These are phyloP conservation scores for Erebia aethiops DNA, from an alignment of 2,888 invertebrate genomes.

Conservation along the genomic window DNA sequence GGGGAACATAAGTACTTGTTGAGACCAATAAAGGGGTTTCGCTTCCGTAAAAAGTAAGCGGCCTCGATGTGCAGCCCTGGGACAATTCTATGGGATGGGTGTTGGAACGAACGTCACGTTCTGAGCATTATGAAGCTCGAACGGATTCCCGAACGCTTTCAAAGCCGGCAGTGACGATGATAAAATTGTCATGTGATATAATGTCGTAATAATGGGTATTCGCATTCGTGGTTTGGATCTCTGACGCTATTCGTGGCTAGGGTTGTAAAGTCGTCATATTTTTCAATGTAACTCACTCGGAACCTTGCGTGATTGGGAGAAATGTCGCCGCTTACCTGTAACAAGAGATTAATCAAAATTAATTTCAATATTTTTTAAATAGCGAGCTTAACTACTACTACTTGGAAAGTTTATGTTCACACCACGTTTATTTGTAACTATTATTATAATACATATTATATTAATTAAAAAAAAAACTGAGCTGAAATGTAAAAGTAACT, in stretches of 20 bases:
- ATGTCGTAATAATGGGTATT: slow-evolving; percentile 37
- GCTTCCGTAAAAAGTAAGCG: slow-evolving; percentile 38
- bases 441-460: too few relatives aligned
- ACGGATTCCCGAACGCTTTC: slow-evolving; percentile 65
- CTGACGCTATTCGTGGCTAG: slow-evolving; percentile 11
- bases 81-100: slow-evolving; percentile 49
- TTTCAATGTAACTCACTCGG: neutral
- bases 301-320: neutral
- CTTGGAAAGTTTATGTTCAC: too few relatives aligned
- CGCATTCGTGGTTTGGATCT: slow-evolving; percentile 26
- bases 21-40: slow-evolving; percentile 36
- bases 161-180: slow-evolving; percentile 48
- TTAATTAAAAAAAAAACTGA: too few relatives aligned
- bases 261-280: slow-evolving; percentile 5
- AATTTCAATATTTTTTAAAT: slow-evolving; percentile 6
- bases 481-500: too few relatives aligned
- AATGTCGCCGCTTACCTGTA: slow-evolving; percentile 28
- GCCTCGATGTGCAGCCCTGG: slow-evolving; percentile 50
- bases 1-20: slow-evolving; percentile 33
- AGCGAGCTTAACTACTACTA: neutral
- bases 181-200: slow-evolving; percentile 49
- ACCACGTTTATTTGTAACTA: too few relatives aligned
- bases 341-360: slow-evolving; percentile 13
- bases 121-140: slow-evolving; percentile 56
- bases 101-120: slow-evolving; percentile 51